Base-by-base conservation (phyloP, 2,888 invertebrate species). In the Megamerina dolium region DNA sequence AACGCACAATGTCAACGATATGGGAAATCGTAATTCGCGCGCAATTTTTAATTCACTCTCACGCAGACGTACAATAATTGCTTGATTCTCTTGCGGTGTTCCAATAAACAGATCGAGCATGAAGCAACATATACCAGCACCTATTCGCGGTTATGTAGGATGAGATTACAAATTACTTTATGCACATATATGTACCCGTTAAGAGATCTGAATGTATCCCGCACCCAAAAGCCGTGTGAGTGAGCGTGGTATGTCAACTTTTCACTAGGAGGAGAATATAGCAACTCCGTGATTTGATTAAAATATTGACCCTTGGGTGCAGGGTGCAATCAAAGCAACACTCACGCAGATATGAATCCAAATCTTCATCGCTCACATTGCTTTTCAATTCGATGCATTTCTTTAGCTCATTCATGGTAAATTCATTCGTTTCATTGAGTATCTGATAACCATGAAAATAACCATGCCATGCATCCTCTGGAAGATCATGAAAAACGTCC, bases 21-120 rank as follows among this genome's bases (percentile, higher is more conserved):
- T 55, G 2, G 64, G 59, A 43, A 60, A 64, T 1, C 58, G 58
- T 17, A 46, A 51, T 18, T 60, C 56, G 8, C 55, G 52, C 2
- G 66, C 59, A 4, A 63, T 51, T 10, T 43, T 36, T 1, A 61
- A 43, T 43, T 63, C 64, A 3, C 56, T 56, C 29, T 65, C 56
- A 2, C 59, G 60, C 30, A 68, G 34, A 5, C 48, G 52, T 3
- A 66, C 54, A 32, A 68, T 53, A 3, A 60, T 14, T 9, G 44
- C 37, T 30, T 66, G 59, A 35, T 59, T 61, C 3, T 57, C 60
- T 2, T 48, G 26, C 5, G 52, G 49, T 0, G 62, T 58, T 2
- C 66, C 63, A 3, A 37, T 27, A 21, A 61, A 67, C 0, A 68
- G 57, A 43, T 68, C 58, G 5, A 68, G 41, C 34, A 60, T 46